Evolutionary conservation across 2,113 vertebrate genomes (phyloP).

Genomic region (Herpetotheres cachinnans): DNA sequence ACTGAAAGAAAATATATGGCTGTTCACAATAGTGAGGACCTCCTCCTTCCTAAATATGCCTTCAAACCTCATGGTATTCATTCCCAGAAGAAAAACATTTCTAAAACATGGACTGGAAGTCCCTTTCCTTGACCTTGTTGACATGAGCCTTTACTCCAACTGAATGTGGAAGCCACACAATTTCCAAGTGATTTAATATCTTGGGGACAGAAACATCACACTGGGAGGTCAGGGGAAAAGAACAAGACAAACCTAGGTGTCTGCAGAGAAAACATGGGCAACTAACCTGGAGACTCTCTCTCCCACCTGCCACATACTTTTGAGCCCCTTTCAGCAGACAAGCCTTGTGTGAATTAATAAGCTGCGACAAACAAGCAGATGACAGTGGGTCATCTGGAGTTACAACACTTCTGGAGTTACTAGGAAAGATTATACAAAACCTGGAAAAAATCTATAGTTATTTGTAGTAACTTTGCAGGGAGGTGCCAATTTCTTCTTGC

Average conservation of each 20-base stretch:
- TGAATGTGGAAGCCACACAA: background rate
- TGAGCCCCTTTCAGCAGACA: background rate
- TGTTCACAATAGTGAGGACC: background rate
- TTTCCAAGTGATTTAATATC: background rate
- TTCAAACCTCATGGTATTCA: constrained; percentile 7
- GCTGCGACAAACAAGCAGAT: background rate
- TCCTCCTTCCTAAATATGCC: background rate
- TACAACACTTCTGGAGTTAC: background rate
- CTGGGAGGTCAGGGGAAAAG: background rate
- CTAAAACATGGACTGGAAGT: background rate
- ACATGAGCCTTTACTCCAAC: background rate
- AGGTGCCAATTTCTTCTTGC: background rate
- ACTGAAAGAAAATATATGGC: background rate
- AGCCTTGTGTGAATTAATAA: background rate
- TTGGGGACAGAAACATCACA: background rate
- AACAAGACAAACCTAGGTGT: background rate
- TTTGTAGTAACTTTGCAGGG: background rate
- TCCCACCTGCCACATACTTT: background rate
- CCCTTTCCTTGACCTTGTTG: background rate
- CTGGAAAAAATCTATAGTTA: background rate
- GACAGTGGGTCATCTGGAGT: too few species aligned
- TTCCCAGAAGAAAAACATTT: constrained; percentile 46
- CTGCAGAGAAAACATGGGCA: background rate
- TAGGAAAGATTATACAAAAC: background rate
- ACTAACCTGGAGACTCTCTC: background rate